These are phyloP conservation scores for Poeciliopsis prolifica DNA, from an alignment of 2,113 vertebrate genomes.

Conservation along the genomic window DNA sequence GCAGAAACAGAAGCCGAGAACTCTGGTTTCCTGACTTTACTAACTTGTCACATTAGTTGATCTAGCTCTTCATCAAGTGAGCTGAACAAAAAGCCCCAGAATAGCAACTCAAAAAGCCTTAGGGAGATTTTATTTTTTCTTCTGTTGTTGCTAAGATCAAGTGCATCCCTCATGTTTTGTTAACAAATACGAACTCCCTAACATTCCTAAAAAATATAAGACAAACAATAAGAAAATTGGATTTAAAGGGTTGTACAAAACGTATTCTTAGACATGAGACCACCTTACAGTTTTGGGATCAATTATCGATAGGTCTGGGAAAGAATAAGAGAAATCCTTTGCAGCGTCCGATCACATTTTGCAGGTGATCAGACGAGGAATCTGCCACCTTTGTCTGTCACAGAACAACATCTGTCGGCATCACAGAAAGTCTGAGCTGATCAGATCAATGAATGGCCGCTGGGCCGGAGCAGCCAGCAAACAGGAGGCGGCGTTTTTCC, in stretches of 20 bases:
- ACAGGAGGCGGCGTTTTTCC: background rate
- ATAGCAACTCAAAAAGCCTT: conserved; percentile 1
- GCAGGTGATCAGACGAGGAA: background rate
- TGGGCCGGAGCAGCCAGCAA: no score
- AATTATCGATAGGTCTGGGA: background rate
- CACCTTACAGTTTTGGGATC: background rate
- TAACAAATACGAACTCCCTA: background rate
- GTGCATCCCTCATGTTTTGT: background rate
- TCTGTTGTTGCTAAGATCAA: background rate
- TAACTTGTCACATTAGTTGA: background rate
- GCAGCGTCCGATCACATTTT: no score
- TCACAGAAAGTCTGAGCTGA: background rate
- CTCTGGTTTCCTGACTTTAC: background rate
- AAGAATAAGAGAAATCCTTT: background rate
- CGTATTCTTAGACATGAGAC: no score
- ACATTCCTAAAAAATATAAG: no score
- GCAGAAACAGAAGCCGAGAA: no score
- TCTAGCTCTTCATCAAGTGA: conserved; percentile 5
- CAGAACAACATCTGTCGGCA: background rate
- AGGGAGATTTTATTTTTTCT: background rate
- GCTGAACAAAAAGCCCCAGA: background rate
- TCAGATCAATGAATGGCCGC: background rate
- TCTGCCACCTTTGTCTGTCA: background rate
- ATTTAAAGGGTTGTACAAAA: no score
- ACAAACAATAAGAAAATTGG: no score